Conservation (phyloP, 92 coral and sea anemone genomes). For the Nematostella vectensis region DNA sequence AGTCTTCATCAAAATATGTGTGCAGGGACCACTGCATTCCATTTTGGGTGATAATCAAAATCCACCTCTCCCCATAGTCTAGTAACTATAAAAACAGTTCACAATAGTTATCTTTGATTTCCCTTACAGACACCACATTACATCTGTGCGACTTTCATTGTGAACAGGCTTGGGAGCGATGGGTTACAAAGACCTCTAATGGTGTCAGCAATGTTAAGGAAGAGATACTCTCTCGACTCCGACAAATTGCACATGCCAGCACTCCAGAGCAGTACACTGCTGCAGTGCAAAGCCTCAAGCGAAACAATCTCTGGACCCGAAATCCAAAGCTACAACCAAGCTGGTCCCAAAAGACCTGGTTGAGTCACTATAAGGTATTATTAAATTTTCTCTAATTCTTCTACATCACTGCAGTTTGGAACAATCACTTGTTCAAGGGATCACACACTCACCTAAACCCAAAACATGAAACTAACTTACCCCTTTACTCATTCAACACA, state of each 20-base stretch:
- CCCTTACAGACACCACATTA: slow-evolving; percentile 18
- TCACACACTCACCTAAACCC: too few relatives aligned
- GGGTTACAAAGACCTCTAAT: slow-evolving; percentile 27
- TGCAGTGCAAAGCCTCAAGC: slow-evolving; percentile 27
- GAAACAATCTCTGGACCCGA: slow-evolving; percentile 16
- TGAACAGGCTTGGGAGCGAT: slow-evolving; percentile 57
- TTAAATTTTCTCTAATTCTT: too few relatives aligned
- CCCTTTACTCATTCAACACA: too few relatives aligned
- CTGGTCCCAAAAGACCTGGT: slow-evolving; percentile 46
- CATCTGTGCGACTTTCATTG: slow-evolving; percentile 56
- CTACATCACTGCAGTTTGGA: too few relatives aligned
- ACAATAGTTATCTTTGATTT: too few relatives aligned
- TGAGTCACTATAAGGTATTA: slow-evolving; percentile 28
- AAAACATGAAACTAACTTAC: too few relatives aligned
- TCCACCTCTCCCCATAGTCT: too few relatives aligned
- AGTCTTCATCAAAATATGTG: too few relatives aligned
- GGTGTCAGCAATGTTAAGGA: slow-evolving; percentile 18
- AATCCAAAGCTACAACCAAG: slow-evolving; percentile 1
- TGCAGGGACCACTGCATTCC: too few relatives aligned
- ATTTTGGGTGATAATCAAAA: too few relatives aligned
- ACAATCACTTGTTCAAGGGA: too few relatives aligned
- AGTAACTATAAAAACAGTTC: too few relatives aligned
- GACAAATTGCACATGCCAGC: slow-evolving; percentile 21
- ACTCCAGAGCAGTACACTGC: slow-evolving; percentile 8
- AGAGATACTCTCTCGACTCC: slow-evolving; percentile 11